Evolutionary conservation across 2,797 vertebrate species (phyloP).

Genomic region (Menidia menidia): DNA sequence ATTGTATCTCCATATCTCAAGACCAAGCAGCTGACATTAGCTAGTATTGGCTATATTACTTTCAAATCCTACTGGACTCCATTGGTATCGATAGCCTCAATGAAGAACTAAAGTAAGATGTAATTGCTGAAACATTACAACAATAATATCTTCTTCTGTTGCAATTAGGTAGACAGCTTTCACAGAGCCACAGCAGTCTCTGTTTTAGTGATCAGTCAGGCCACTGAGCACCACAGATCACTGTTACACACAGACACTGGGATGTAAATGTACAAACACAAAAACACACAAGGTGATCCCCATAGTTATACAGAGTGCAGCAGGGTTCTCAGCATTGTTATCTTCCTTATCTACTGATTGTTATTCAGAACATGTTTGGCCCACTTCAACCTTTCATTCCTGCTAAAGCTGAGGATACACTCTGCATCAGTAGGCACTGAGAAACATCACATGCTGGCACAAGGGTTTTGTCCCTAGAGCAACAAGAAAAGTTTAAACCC

Average conservation of each 20-base stretch:
- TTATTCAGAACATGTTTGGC: slow-evolving; percentile 55
- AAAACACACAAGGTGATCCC: background rate
- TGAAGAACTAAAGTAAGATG: no score
- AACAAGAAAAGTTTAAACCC: background rate
- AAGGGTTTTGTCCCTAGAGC: background rate
- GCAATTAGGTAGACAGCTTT: background rate
- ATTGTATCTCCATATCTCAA: slow-evolving; percentile 26
- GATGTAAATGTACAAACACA: slow-evolving; percentile 1
- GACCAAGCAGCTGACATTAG: slow-evolving; percentile 12
- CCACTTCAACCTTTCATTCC: slow-evolving; percentile 40
- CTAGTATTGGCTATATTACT: background rate
- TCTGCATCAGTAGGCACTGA: slow-evolving; percentile 3
- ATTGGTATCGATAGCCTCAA: no score
- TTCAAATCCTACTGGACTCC: background rate
- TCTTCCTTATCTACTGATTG: slow-evolving; percentile 43
- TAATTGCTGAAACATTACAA: no score
- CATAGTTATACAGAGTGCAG: slow-evolving; percentile 25
- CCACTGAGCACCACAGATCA: background rate
- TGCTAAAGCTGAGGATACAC: slow-evolving; percentile 6
- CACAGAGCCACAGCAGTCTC: background rate
- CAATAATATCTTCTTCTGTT: no score
- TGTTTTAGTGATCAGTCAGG: background rate
- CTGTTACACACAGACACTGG: background rate
- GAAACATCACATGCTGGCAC: background rate
- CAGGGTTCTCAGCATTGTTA: slow-evolving; percentile 32